These are phyloP conservation scores for Telenomus remus DNA, from an alignment of 1,140 invertebrate genomes.

Conservation along the genomic window DNA sequence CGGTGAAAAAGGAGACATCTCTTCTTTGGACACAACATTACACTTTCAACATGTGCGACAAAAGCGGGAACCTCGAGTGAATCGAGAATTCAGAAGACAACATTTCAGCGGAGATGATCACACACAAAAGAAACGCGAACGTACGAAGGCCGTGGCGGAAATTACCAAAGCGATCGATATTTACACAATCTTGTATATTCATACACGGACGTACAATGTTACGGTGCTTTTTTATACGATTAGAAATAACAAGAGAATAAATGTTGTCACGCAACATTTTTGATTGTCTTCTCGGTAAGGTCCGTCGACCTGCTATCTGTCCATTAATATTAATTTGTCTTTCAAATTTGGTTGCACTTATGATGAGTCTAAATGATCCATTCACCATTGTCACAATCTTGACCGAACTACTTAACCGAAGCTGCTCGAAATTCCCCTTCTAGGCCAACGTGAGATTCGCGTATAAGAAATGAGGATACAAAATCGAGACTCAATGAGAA, in stretches of 20 bases:
- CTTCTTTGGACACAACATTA: conserved; percentile 29
- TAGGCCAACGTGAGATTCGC: conserved; percentile 69
- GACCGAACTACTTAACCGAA: not conserved
- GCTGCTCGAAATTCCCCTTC: conserved; percentile 27
- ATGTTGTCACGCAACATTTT: conserved; percentile 74
- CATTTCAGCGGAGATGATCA: conserved; percentile 36
- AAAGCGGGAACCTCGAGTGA: conserved; percentile 27
- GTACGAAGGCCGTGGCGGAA: conserved; percentile 35
- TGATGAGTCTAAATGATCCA: not conserved
- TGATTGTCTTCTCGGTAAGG: conserved; percentile 75
- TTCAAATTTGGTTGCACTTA: not conserved
- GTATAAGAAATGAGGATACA: conserved; percentile 43
- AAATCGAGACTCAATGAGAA: conserved; percentile 35
- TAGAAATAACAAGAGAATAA: conserved; percentile 75
- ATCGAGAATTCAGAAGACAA: conserved; percentile 14
- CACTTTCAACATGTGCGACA: conserved; percentile 29
- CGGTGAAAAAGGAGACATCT: not conserved
- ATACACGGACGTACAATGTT: conserved; percentile 30
- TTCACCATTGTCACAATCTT: conserved; percentile 18
- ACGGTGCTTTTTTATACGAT: conserved; percentile 58
- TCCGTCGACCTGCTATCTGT: conserved; percentile 34
- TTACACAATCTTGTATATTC: conserved; percentile 40
- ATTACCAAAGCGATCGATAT: conserved; percentile 40
- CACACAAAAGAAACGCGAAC: conserved; percentile 23
- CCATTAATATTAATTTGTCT: conserved; percentile 7